A percentile compares a stretch with the other conserved stretches of the same genome.
These are phyloP conservation scores for Ditylenchus dipsaci DNA, from an alignment of 1,140 invertebrate genomes.

Conservation along the genomic window DNA sequence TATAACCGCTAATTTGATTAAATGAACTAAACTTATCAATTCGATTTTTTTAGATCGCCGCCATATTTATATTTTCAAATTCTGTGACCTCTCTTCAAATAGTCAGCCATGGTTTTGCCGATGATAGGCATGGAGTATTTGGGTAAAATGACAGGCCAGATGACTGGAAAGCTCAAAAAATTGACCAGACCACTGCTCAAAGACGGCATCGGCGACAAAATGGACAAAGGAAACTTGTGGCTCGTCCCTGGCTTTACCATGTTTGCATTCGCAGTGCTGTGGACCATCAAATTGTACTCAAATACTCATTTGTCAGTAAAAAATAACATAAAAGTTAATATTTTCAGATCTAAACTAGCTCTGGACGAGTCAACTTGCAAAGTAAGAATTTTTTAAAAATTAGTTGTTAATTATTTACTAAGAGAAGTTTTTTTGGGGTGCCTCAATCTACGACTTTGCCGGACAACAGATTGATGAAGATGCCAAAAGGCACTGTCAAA, in stretches of 20 bases:
- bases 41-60: too few relatives aligned
- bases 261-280: slow-evolving; percentile 26
- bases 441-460: slow-evolving; percentile 29
- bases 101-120: too few relatives aligned
- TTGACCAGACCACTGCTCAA: slow-evolving; percentile 23
- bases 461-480: slow-evolving; percentile 31
- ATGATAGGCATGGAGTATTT: too few relatives aligned
- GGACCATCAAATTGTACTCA: slow-evolving; percentile 36
- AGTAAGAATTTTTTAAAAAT: neutral
- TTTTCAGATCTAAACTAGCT: slow-evolving; percentile 29
- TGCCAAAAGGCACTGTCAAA: slow-evolving; percentile 33
- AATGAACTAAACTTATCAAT: too few relatives aligned
- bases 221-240: slow-evolving; percentile 36
- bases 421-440: slow-evolving; percentile 4
- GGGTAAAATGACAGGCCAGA: too few relatives aligned
- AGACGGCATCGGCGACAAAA: slow-evolving; percentile 32
- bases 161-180: slow-evolving; percentile 15
- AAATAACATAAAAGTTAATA: neutral
- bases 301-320: neutral
- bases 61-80: too few relatives aligned
- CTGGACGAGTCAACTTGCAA: slow-evolving; percentile 23
- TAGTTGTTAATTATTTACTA: neutral
- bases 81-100: too few relatives aligned
- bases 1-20: too few relatives aligned
- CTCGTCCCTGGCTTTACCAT: slow-evolving; percentile 32